Base-by-base conservation (phyloP, 2,113 vertebrate species). In the Bufo gargarizans region DNA sequence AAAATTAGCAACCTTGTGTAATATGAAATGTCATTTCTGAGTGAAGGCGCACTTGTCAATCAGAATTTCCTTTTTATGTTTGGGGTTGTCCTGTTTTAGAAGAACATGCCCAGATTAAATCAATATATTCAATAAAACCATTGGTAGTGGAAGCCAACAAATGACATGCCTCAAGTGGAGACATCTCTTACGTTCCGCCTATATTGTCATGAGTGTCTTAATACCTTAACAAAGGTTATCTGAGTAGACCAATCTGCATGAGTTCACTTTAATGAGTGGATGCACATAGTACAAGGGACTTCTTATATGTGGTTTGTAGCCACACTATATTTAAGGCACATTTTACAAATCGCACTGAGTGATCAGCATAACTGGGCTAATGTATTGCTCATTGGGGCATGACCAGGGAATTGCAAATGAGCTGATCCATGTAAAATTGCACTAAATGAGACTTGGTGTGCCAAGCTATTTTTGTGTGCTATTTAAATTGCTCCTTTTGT, bases 381-480 rank as follows among this genome's bases (percentile, higher is more conserved):
- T 83, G 59, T 69, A 67, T 67, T 83, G 81, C 45, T 67, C 81
- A 83, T 47, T 83, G 59, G 81, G 59, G 58, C 61, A 17, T 67
- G 45, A 83, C 59, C 81, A 69, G 61, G 11, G 61, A 83, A 83
- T 83, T 65, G 59, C 81, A 83, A 67, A 83, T 61, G 63, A 83
- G 63, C 81, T 65, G 81, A 65, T 83, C 81, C 81, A 67, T 81
- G 79, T 61, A 61, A 81, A 81, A 81, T 81, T 81, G 79, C 58
- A 47, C 79, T 81, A 81, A 81, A 81, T 81, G 79, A 81, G 79
- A 81, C 56, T 81, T 61, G 56, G 79, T 81, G 56, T 61, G 56
- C 79, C 43, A 47, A 61, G 58, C 79, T 81, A 61, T 81, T 81
- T 61, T 81, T 61, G 53, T 81, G 33, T 61, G 79, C 56, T 81